A percentile compares a stretch with the other conserved stretches of the same genome.
phyloP scores from a whole-genome alignment of 2,888 invertebrate species.

The Carcina quercana region DNA sequence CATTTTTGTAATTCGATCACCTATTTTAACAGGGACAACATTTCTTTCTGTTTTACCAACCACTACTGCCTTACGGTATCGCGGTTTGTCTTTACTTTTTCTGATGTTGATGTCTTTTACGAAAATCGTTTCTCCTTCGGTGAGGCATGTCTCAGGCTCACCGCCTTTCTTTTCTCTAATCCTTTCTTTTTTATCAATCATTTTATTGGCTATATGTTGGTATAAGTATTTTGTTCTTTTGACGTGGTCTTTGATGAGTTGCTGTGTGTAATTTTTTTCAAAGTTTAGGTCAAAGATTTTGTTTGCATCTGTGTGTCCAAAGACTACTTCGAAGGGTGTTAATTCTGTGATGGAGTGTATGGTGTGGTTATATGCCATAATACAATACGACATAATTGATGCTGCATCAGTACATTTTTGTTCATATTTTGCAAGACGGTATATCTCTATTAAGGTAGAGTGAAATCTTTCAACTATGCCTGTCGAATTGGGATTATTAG shows the following conservation, averaged over 20 bases:
- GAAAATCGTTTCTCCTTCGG: conserved; percentile 10
- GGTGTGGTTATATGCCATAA: conserved; percentile 6
- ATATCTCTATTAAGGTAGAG: conserved; percentile 13
- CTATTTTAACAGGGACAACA: conserved; percentile 4
- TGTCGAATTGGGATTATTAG: conserved; percentile 20
- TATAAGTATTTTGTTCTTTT: conserved; percentile 8
- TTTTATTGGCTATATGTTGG: conserved; percentile 7
- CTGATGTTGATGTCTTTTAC: conserved; percentile 14
- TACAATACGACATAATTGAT: conserved; percentile 4
- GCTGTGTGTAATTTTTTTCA: conserved; percentile 4
- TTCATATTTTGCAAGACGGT: conserved; percentile 15
- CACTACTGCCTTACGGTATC: conserved; percentile 9
- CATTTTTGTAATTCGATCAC: conserved; percentile 5
- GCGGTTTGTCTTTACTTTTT: conserved; percentile 13
- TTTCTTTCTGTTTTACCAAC: conserved; percentile 7
- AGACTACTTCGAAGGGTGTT: conserved; percentile 10
- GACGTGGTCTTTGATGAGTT: conserved; percentile 10
- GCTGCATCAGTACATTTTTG: conserved; percentile 6
- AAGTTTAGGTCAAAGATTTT: conserved; percentile 2
- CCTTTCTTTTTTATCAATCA: conserved; percentile 3
- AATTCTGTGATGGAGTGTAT: conserved; percentile 5
- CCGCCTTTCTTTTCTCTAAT: conserved; percentile 7
- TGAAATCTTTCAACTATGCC: conserved; percentile 19
- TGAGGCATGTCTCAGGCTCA: conserved; percentile 3
- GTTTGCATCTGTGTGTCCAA: conserved; percentile 5